These are phyloP conservation scores for Chionoecetes opilio DNA, from an alignment of 1,140 invertebrate genomes.

Conservation along the genomic window DNA sequence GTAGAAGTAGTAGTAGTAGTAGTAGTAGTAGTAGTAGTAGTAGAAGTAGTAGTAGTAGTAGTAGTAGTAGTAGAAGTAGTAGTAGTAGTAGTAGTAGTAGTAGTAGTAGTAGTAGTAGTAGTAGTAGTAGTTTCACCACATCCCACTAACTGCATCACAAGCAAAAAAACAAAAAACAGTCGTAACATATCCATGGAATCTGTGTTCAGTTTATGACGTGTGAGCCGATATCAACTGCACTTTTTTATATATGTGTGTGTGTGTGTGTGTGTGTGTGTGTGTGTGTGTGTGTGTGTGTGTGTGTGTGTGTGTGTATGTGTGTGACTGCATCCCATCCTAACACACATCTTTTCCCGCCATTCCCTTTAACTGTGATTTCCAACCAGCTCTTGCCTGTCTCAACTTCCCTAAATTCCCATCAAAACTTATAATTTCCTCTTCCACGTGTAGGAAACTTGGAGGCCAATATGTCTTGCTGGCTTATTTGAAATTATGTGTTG, in stretches of 20 bases:
- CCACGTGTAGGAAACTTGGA: not conserved
- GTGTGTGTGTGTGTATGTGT: not conserved
- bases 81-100: no score
- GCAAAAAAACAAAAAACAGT: no score
- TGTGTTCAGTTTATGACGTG: not conserved
- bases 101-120: no score
- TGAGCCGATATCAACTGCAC: not conserved
- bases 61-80: no score
- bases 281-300: no score
- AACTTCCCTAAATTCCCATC: slow-evolving; percentile 14
- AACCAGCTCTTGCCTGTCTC: not conserved
- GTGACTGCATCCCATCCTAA: not conserved
- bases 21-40: no score
- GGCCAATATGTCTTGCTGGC: not conserved
- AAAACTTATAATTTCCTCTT: not conserved
- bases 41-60: no score
- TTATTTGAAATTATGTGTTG: slow-evolving; percentile 12
- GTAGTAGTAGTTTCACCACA: not conserved
- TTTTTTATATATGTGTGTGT: not conserved
- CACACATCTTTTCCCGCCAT: no score
- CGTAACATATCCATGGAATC: not conserved
- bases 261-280: no score
- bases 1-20: no score
- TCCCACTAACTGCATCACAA: no score
- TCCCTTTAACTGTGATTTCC: no score